phyloP scores from a whole-genome alignment of 2,797 vertebrate species.

The Hafferia zeledoni region DNA sequence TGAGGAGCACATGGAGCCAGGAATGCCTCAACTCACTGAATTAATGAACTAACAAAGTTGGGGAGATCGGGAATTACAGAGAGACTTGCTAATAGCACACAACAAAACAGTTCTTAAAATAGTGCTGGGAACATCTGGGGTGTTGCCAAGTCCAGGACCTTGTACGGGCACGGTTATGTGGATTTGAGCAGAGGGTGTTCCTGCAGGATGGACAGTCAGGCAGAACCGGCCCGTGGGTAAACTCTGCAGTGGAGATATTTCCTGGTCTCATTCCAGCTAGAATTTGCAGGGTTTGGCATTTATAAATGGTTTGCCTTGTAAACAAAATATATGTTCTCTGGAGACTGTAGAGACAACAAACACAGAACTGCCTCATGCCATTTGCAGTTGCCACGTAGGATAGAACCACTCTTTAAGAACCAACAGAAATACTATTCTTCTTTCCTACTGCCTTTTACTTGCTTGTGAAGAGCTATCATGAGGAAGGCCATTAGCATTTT shows the following conservation, averaged over 20 bases:
- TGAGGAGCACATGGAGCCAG: neutral
- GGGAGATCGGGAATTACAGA: neutral
- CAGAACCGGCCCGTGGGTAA: neutral
- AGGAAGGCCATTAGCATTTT: constrained; percentile 28
- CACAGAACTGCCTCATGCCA: neutral
- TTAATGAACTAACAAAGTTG: neutral
- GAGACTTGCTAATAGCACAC: neutral
- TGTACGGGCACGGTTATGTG: neutral
- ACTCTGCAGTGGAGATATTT: neutral
- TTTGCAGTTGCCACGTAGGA: constrained; percentile 12
- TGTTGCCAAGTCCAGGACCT: neutral
- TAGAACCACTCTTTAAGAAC: neutral
- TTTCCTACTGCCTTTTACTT: constrained; percentile 5
- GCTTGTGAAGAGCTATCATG: neutral
- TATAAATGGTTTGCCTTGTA: constrained; percentile 45
- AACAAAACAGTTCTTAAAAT: constrained; percentile 11
- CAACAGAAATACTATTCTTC: neutral
- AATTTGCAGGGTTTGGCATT: constrained; percentile 49
- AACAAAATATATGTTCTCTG: constrained; percentile 50
- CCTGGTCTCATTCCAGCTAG: constrained; percentile 33
- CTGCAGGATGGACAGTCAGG: neutral
- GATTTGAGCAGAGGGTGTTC: neutral
- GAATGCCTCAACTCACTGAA: neutral
- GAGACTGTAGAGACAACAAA: constrained; percentile 47
- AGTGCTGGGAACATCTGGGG: neutral